Evolutionary conservation across 2,888 invertebrate genomes (phyloP).

Genomic region (Tridacna crocea): DNA sequence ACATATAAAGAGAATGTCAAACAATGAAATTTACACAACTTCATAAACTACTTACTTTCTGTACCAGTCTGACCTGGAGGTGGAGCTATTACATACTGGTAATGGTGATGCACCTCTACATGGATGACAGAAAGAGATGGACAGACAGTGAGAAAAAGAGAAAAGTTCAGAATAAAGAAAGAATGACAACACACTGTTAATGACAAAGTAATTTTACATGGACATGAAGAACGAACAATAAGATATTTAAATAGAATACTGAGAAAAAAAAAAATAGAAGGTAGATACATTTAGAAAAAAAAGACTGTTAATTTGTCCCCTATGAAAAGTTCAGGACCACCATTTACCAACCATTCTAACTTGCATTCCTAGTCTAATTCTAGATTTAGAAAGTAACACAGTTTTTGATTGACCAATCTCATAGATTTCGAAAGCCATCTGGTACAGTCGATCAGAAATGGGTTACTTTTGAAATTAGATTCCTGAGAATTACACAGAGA

Average conservation of each 20-base stretch:
- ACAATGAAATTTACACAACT: not conserved
- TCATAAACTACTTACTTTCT: constrained; percentile 25
- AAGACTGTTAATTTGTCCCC: not conserved
- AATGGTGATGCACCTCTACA: constrained; percentile 7
- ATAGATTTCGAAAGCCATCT: too few species aligned
- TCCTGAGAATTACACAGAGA: too few species aligned
- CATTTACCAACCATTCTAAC: too few species aligned
- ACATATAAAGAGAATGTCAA: not conserved
- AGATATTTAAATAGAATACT: too few species aligned
- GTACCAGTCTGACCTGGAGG: constrained; percentile 21
- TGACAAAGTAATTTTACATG: not conserved
- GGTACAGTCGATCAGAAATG: too few species aligned
- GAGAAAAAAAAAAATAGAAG: too few species aligned
- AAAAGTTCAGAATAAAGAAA: not conserved
- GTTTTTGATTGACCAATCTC: too few species aligned
- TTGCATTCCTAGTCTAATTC: too few species aligned
- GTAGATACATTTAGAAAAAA: not conserved
- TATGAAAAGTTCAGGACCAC: too few species aligned
- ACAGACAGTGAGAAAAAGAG: constrained; percentile 6
- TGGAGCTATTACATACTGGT: constrained; percentile 23
- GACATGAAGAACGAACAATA: too few species aligned
- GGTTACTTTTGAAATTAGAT: too few species aligned
- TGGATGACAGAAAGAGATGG: constrained; percentile 1
- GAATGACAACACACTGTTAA: not conserved
- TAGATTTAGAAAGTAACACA: too few species aligned